Evolutionary conservation across 2,888 invertebrate species (phyloP), one percentile per base, ranked within the genome.

Genomic region (Abrostola triplasia): DNA sequence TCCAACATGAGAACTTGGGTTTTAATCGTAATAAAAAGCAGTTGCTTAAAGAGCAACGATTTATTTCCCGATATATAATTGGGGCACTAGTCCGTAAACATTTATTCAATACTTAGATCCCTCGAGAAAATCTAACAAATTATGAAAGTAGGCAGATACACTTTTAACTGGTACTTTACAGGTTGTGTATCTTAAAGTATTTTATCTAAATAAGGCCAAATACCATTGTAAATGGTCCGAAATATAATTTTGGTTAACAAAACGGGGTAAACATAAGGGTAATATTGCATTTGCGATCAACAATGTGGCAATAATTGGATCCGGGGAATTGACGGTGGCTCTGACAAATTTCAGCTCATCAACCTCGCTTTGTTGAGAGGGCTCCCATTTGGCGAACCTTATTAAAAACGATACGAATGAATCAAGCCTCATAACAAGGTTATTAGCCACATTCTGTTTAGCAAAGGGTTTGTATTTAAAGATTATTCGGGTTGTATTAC

Each of bases 251-350:
- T n/a, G 42, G 49, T 37, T 56, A 64, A 71, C 67, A 59, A 63
- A 73, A 67, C 51, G 42, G 10, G 47, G 69, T 62, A 70, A 74
- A 75, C 69, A 63, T 73, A 70, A 67, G 63, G 63, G 56, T 72
- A 72, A 74, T 77, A 75, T 77, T 72, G 78, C 65, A 67, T 74
- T 80, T 74, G 68, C 67, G 67, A 62, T 71, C 66, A 77, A 82
- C 82, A 85, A 82, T 84, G 73, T 79, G 77, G 71, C 74, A 73
- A 81, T 87, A 85, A 87, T 86, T 85, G 84, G 81, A 82, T 80
- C 67, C 69, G 76, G 80, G 73, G 80, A 83, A 84, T 82, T 79
- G 82, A 82, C 73, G 80, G 73, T 73, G 70, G 69, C 62, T 74
- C 75, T 76, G 69, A 75, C 79, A 79, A 85, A 84, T 72, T 79